Evolutionary conservation across 30 jellyfish, hydroid and myxozoan species (phyloP).

Genomic region (Cassiopea andromeda): DNA sequence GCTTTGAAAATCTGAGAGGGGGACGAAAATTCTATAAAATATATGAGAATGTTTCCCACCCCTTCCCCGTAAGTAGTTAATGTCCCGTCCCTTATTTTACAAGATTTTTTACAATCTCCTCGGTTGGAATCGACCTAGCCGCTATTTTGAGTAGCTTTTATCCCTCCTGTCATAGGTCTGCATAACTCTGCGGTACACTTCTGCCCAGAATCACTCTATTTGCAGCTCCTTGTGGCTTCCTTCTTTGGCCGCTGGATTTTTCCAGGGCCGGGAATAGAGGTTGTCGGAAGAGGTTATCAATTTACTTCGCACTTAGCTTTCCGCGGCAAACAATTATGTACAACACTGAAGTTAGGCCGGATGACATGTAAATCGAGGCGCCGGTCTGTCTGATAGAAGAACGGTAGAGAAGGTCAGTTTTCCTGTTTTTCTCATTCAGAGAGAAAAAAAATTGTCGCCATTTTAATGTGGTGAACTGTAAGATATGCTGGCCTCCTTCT

Average conservation of each 20-base stretch:
- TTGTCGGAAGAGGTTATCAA: constrained; percentile 31
- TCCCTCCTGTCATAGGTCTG: constrained; percentile 37
- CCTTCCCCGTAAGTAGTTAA: too few species aligned
- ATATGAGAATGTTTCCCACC: too few species aligned
- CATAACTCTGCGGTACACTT: constrained; percentile 61
- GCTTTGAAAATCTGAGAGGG: too few species aligned
- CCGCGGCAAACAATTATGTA: constrained; percentile 66
- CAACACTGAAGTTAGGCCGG: constrained; percentile 79
- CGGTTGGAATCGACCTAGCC: constrained; percentile 20
- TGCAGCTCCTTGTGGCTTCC: constrained; percentile 68
- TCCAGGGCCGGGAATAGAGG: constrained; percentile 49
- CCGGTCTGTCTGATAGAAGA: constrained; percentile 64
- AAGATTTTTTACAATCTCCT: too few species aligned
- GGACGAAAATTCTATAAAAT: too few species aligned
- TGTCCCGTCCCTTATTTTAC: too few species aligned
- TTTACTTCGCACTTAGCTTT: constrained; percentile 35
- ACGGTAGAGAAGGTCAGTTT: constrained; percentile 26
- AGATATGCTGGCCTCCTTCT: neutral
- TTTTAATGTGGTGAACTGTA: neutral
- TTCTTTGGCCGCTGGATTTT: constrained; percentile 35
- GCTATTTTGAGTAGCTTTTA: constrained; percentile 31
- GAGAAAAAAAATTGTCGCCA: neutral
- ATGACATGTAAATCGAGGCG: constrained; percentile 81
- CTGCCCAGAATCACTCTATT: constrained; percentile 46
- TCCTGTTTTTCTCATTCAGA: constrained; percentile 54